phyloP scores from a whole-genome alignment of 1,140 invertebrate genomes.

The Parapsyche elsis region DNA sequence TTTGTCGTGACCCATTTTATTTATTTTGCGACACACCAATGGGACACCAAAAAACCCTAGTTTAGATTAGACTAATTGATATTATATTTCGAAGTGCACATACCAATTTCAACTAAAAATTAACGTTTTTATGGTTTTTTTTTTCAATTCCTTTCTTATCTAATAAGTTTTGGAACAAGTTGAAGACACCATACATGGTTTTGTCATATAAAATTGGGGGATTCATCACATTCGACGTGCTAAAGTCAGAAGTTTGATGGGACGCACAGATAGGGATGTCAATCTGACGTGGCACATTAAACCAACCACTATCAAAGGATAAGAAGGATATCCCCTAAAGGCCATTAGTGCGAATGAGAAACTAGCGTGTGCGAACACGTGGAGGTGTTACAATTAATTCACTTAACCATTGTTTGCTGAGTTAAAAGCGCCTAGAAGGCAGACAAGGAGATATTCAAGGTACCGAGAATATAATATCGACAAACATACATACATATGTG shows the following conservation, averaged over 20 bases:
- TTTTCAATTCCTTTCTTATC: too few relatives aligned
- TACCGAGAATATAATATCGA: not conserved
- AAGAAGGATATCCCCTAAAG: not conserved
- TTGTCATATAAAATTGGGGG: conserved; percentile 1
- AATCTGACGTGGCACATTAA: not conserved
- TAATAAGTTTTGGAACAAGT: too few relatives aligned
- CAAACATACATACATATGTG: not conserved
- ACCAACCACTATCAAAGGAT: not conserved
- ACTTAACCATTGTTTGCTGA: conserved; percentile 51
- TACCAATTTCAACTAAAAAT: too few relatives aligned
- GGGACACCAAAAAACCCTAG: too few relatives aligned
- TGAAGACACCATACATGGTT: not conserved
- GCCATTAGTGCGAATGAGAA: not conserved
- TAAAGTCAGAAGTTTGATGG: conserved; percentile 15
- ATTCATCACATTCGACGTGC: conserved; percentile 7
- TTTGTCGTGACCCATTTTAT: too few relatives aligned
- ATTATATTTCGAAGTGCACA: too few relatives aligned
- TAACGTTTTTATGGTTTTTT: too few relatives aligned
- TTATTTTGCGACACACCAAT: too few relatives aligned
- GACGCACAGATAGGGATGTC: not conserved
- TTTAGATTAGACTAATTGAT: too few relatives aligned
- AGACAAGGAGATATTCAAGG: conserved; percentile 40
- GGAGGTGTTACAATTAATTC: conserved; percentile 53
- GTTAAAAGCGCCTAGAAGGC: conserved; percentile 47
- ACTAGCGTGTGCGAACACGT: not conserved